Base-by-base conservation (phyloP, 2,797 vertebrate species). In the Arrhamphus sclerolepis region DNA sequence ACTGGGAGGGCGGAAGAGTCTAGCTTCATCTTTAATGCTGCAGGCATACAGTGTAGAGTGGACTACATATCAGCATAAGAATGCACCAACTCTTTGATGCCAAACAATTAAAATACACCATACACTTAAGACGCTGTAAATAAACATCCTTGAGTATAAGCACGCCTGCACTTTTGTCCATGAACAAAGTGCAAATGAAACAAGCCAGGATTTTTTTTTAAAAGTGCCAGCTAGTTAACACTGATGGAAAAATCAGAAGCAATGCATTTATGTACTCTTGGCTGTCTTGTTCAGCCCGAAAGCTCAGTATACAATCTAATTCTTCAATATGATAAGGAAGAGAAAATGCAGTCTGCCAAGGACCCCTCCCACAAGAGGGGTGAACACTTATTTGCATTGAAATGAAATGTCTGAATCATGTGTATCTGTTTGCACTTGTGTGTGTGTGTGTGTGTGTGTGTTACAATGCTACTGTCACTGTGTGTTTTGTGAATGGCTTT, bases 311-410 rank as follows among this genome's bases (percentile, higher is more conserved):
- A 78, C 73, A 77, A 80, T 77, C 72, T 73, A 83, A 62, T 87
- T 85, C 67, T 61, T 69, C 70, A 58, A 56, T 70, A 78, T 66
- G 79, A 82, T 84, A 78, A 70, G 67, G 75, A 80, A 24, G 58
- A 77, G 78, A 86, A 89, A 88, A 91, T 82, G 70, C 80, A 89
- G 81, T 83, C 64, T 77, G 70, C 66, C 55, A 56, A 66, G 62
- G 77, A 61, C 56, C 63, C 55, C 55, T 80, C 82, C 81, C 75
- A 77, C 69, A 78, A 82, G 80, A 79, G 55, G 54, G 48, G 68
- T 19, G 14, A 75, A 78, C 56, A 56, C 81, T 69, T 82, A 91
- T 91, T 90, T 91, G 87, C 89, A 92, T 92, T 85, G 86, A 90
- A 91, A 92, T 89, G 77, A 90, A 87, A 68, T 78, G 83, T 75